A percentile compares a stretch with the other conserved stretches of the same genome.
These are phyloP conservation scores for Styela clava DNA, from an alignment of 23 tunicate genomes.

Conservation along the genomic window DNA sequence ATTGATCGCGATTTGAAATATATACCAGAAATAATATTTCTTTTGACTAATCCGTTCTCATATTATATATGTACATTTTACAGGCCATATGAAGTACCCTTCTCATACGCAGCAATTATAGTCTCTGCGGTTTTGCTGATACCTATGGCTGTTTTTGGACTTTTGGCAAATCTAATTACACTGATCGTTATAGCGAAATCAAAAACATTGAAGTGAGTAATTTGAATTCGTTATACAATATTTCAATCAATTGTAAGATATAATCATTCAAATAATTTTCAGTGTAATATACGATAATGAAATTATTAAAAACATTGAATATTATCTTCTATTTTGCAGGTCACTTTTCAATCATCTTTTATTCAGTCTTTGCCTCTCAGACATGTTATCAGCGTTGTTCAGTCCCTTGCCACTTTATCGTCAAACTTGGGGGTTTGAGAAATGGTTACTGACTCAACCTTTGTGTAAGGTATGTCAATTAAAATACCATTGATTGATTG, in stretches of 20 bases:
- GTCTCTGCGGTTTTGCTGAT: conserved; percentile 24
- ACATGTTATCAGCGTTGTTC: conserved; percentile 23
- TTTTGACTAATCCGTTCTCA: no score
- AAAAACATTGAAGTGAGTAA: conserved; percentile 21
- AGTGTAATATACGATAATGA: no score
- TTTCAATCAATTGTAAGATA: no score
- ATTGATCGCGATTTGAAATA: no score
- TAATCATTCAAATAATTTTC: no score
- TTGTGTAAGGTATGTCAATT: conserved; percentile 24
- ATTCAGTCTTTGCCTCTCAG: conserved; percentile 24
- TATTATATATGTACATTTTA: no score
- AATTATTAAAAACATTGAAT: conserved; percentile 28
- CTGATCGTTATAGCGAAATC: conserved; percentile 30
- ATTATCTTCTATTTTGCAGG: background rate
- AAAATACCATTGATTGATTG: background rate
- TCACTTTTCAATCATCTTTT: conserved; percentile 26
- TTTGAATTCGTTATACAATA: background rate
- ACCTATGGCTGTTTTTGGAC: conserved; percentile 33
- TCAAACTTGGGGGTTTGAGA: conserved; percentile 31
- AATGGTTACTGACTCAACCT: conserved; percentile 1
- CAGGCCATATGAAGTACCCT: conserved; percentile 15
- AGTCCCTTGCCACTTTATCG: conserved; percentile 24
- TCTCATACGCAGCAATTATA: conserved; percentile 16
- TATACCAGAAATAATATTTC: no score
- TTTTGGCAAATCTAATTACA: conserved; percentile 19